Evolutionary conservation across 2,888 invertebrate species (phyloP).

Genomic region (Drosophila nr. fundita): DNA sequence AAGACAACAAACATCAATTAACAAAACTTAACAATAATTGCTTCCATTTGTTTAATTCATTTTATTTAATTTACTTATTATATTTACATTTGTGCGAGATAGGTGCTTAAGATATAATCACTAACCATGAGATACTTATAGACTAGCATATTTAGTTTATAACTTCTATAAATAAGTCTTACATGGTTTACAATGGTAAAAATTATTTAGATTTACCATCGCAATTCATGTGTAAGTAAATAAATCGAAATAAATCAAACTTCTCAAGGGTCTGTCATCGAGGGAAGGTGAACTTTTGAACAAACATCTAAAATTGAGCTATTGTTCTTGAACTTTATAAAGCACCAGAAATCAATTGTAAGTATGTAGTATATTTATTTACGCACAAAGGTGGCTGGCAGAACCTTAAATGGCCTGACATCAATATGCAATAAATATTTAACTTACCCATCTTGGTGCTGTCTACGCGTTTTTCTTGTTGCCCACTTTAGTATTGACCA

Average conservation of each 20-base stretch:
- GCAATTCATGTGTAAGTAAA: not conserved
- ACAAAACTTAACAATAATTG: not conserved
- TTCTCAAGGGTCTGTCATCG: conserved; percentile 6
- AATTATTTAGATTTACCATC: not conserved
- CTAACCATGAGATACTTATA: not conserved
- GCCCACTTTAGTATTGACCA: conserved; percentile 59
- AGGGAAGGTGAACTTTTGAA: not conserved
- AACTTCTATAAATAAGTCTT: not conserved
- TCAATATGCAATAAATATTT: conserved; percentile 79
- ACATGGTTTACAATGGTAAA: not conserved
- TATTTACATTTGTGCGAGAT: not conserved
- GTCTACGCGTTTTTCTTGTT: conserved; percentile 63
- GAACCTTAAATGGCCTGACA: conserved; percentile 70
- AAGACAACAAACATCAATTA: not conserved
- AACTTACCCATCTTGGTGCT: conserved; percentile 72
- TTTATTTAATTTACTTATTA: not conserved
- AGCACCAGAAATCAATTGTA: conserved; percentile 28
- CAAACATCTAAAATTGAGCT: conserved; percentile 12
- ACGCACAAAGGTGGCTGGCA: conserved; percentile 64
- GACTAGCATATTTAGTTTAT: not conserved
- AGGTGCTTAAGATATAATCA: not conserved
- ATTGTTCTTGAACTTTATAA: conserved; percentile 8
- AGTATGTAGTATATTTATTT: conserved; percentile 47
- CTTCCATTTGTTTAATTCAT: not conserved
- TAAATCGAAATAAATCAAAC: conserved; percentile 10